phyloP scores from a whole-genome alignment of 64 coral and sea anemone genomes.

The Orbicella faveolata region DNA sequence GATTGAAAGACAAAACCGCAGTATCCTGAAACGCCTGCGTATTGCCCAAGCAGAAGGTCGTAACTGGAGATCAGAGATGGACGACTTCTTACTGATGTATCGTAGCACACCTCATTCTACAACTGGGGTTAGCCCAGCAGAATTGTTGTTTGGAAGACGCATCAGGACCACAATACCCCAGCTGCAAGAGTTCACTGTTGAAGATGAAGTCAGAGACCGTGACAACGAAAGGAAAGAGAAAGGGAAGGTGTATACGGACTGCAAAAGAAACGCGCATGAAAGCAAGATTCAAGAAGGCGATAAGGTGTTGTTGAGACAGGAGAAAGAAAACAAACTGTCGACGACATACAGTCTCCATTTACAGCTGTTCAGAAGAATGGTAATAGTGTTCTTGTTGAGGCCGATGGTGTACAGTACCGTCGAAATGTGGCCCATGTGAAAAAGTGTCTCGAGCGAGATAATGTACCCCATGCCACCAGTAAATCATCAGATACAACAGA shows the following conservation, averaged over 20 bases:
- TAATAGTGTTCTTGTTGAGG: too few relatives aligned
- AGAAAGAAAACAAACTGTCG: slow-evolving; percentile 25
- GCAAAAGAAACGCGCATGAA: neutral
- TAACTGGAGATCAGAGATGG: slow-evolving; percentile 7
- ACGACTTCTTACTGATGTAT: neutral
- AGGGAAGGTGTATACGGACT: slow-evolving; percentile 10
- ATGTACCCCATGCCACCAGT: neutral
- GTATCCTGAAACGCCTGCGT: slow-evolving; percentile 8
- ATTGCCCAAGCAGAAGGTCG: neutral
- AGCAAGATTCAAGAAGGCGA: neutral
- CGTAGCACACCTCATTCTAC: neutral
- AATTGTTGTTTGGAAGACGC: slow-evolving; percentile 10
- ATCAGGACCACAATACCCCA: slow-evolving; percentile 13
- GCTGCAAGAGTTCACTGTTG: neutral
- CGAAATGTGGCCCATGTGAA: slow-evolving; percentile 17
- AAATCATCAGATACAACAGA: neutral
- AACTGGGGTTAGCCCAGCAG: neutral
- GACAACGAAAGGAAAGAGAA: slow-evolving; percentile 27
- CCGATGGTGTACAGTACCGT: neutral
- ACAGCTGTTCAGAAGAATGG: too few relatives aligned
- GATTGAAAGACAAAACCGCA: slow-evolving; percentile 18
- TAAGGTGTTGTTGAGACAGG: slow-evolving; percentile 22
- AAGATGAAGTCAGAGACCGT: slow-evolving; percentile 14
- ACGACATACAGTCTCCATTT: neutral
- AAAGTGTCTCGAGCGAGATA: slow-evolving; percentile 11